These are phyloP conservation scores for Melipona beecheii DNA, from an alignment of 2,888 invertebrate genomes.

Conservation along the genomic window DNA sequence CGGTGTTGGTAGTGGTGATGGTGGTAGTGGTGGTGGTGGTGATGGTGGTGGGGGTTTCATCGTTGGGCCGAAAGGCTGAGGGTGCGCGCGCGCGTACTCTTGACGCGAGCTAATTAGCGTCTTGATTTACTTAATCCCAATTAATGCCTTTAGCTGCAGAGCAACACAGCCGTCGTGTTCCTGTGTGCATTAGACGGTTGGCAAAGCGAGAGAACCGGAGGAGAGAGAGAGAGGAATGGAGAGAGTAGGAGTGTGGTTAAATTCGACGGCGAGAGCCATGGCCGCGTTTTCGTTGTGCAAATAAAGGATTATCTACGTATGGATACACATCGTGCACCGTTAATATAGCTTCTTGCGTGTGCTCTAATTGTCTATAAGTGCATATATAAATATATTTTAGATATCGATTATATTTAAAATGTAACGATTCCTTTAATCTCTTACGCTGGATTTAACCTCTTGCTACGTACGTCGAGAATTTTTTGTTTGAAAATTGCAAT, in stretches of 20 bases:
- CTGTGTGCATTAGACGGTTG: constrained; percentile 66
- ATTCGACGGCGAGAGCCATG: constrained; percentile 70
- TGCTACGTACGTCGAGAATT: no score
- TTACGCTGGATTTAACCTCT: no score
- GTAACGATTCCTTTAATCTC: no score
- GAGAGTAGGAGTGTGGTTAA: constrained; percentile 56
- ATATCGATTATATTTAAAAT: no score
- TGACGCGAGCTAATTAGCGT: constrained; percentile 83
- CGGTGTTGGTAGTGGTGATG: not conserved
- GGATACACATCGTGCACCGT: constrained; percentile 72
- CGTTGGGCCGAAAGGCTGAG: constrained; percentile 21
- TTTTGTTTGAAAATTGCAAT: no score
- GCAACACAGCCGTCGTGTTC: constrained; percentile 58
- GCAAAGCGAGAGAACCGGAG: not conserved
- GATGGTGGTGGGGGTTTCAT: constrained; percentile 55
- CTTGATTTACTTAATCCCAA: constrained; percentile 85
- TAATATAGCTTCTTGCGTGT: constrained; percentile 55
- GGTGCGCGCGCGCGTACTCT: constrained; percentile 51
- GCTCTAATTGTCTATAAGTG: constrained; percentile 16
- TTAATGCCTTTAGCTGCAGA: constrained; percentile 80
- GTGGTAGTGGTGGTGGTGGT: constrained; percentile 1
- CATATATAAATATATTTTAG: not conserved
- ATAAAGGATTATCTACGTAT: constrained; percentile 82
- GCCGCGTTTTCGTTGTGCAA: constrained; percentile 76
- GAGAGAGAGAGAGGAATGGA: not conserved